Percentiles rank a stretch among this genome's conserved stretches.
Conservation (phyloP, 2,888 invertebrate species). For the Drosophila parthenogenetica region DNA sequence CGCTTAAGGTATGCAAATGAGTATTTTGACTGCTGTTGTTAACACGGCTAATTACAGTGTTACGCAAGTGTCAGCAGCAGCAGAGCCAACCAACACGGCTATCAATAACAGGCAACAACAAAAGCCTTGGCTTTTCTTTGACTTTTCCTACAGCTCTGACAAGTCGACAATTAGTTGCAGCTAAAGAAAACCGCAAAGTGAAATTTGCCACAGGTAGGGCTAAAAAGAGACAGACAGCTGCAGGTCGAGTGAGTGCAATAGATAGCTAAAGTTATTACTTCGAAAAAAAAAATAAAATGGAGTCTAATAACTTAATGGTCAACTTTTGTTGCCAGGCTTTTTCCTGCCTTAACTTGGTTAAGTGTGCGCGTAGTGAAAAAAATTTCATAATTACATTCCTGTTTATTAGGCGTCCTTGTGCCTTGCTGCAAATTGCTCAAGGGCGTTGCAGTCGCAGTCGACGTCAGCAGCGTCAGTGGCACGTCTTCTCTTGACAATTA, state of each 20-base stretch:
- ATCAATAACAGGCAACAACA: constrained; percentile 43
- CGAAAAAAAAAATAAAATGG: constrained; percentile 18
- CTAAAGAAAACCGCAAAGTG: constrained; percentile 66
- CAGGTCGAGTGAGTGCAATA: background rate
- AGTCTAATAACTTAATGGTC: constrained; percentile 57
- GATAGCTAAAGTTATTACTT: constrained; percentile 28
- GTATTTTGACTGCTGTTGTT: constrained; percentile 42
- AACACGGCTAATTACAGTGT: constrained; percentile 56
- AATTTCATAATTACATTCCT: constrained; percentile 83
- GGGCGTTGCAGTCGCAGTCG: constrained; percentile 20
- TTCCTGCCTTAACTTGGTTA: constrained; percentile 23
- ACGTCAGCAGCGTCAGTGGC: background rate
- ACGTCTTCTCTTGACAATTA: background rate
- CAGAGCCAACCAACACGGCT: constrained; percentile 7
- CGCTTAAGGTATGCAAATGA: constrained; percentile 67
- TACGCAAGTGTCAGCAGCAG: constrained; percentile 61
- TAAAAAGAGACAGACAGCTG: background rate
- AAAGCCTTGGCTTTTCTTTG: constrained; percentile 43
- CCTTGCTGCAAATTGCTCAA: background rate
- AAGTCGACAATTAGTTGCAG: constrained; percentile 57
- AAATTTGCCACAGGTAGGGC: constrained; percentile 27
- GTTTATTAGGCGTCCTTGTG: constrained; percentile 83
- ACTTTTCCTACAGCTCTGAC: constrained; percentile 10
- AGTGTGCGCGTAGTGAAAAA: constrained; percentile 55
- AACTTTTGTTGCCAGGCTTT: constrained; percentile 29